Evolutionary conservation across 2,797 vertebrate species (phyloP), one percentile per base, ranked within the genome.

Genomic region (Phylloscopus collybita): DNA sequence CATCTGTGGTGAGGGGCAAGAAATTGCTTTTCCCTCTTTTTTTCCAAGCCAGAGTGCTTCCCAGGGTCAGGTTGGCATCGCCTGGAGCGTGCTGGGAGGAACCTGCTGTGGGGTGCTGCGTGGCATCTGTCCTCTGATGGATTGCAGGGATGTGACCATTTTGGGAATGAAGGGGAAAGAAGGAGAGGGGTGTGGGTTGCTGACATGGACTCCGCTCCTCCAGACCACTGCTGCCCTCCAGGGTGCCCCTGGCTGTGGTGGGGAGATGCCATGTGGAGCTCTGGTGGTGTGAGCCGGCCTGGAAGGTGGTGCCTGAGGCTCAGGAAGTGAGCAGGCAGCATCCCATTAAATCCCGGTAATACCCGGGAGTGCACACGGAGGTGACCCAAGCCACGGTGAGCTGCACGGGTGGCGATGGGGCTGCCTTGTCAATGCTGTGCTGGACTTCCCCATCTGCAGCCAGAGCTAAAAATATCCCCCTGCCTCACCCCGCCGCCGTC

Each of bases 101-200:
- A 53, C 18, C 14, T 0, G 1, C 72, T 10, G 0, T 1, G 44
- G 54, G 13, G 29, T 45, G 51, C 80, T 40, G 36, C 2, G 0
- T n/a, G 78, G 15, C 6, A 6, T 76, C n/a, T 62, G 56, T 49
- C 5, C 5, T 7, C 12, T 30, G 16, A 6, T 9, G 78, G 65
- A 13, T 45, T 4, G 15, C 30, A 10, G 30, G 60, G 53, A 38
- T 0, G 5, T 10, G 54, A 30, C 18, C 1, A 0, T 6, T 70
- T 72, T 20, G 70, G 66, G 50, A 42, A 7, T 1, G 44, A 45
- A 56, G 42, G 18, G n/a, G 6, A 20, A 15, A 38, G 51, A 19
- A 16, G 36, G 42, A 56, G 29, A 19, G 8, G 26, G 36, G 1
- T 10, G 40, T 1, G 34, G 3, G 70, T 32, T 7, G 4, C 25